phyloP scores from a whole-genome alignment of 2,888 invertebrate species.

The Nematopogon swammerdamellus region DNA sequence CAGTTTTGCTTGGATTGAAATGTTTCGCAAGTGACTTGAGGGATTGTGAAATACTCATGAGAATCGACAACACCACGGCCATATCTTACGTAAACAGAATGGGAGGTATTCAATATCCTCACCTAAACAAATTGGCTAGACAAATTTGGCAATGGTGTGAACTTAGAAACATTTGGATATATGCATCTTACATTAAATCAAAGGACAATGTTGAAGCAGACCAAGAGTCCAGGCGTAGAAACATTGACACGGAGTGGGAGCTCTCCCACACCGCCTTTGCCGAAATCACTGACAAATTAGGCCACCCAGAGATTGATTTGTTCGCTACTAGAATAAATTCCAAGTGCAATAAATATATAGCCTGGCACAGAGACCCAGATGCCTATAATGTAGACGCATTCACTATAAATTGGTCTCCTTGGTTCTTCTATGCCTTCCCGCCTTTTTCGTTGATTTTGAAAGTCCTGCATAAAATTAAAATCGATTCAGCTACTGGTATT shows the following conservation, averaged over 20 bases:
- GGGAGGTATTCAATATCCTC: too few species aligned
- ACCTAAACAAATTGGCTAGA: neutral
- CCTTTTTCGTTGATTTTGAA: too few species aligned
- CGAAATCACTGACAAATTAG: constrained; percentile 6
- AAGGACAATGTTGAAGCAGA: constrained; percentile 12
- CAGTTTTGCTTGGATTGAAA: constrained; percentile 14
- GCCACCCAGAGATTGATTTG: constrained; percentile 12
- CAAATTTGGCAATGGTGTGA: constrained; percentile 12
- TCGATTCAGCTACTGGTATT: constrained; percentile 6
- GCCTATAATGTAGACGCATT: neutral
- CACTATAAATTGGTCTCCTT: neutral
- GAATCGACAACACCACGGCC: constrained; percentile 4
- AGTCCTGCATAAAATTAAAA: constrained; percentile 6
- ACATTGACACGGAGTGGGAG: constrained; percentile 10
- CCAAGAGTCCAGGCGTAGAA: constrained; percentile 8
- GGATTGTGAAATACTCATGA: constrained; percentile 1
- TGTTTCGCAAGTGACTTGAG: constrained; percentile 10
- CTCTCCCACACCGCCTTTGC: constrained; percentile 4
- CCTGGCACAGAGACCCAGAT: neutral
- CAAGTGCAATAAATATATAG: constrained; percentile 10
- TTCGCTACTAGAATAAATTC: constrained; percentile 13
- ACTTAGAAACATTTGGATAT: constrained; percentile 7
- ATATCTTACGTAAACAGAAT: neutral
- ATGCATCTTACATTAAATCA: constrained; percentile 12
- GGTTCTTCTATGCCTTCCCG: neutral